A percentile compares a stretch with the other conserved stretches of the same genome.
phyloP scores from a whole-genome alignment of 53 echinoderm and acorn worm species.

The Stichopus horrens region DNA sequence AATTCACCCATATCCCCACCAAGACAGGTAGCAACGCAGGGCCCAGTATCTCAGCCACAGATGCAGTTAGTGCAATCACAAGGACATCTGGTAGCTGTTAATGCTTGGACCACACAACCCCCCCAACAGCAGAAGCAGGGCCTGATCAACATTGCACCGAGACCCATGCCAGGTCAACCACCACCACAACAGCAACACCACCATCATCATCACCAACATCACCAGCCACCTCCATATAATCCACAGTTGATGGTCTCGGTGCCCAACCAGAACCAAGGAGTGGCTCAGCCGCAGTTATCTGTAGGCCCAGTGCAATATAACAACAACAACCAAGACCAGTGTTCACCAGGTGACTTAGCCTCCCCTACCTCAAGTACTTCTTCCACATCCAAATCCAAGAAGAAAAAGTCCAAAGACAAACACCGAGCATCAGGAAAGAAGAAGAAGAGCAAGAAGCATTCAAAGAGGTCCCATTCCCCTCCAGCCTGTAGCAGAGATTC shows the following conservation, averaged over 20 bases:
- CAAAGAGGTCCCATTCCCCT: not conserved
- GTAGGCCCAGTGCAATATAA: conserved; percentile 39
- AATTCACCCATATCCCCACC: conserved; percentile 68
- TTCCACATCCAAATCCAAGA: conserved; percentile 51
- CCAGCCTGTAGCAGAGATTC: not conserved
- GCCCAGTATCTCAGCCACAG: conserved; percentile 41
- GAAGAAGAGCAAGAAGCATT: conserved; percentile 43
- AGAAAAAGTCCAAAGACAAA: conserved; percentile 59
- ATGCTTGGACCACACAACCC: not conserved
- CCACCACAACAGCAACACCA: conserved; percentile 45
- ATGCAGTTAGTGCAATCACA: conserved; percentile 58
- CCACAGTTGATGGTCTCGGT: conserved; percentile 30
- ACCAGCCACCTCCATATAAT: conserved; percentile 9
- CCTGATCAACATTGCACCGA: conserved; percentile 39
- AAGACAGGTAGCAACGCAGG: conserved; percentile 35
- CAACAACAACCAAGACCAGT: conserved; percentile 14
- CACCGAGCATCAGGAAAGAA: conserved; percentile 40
- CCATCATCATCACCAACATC: conserved; percentile 25
- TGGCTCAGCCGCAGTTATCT: conserved; percentile 31
- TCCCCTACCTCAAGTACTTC: conserved; percentile 49
- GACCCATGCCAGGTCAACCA: conserved; percentile 32
- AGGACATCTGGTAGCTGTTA: conserved; percentile 59
- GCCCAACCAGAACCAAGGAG: conserved; percentile 34
- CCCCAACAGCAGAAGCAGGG: conserved; percentile 31
- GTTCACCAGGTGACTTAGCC: conserved; percentile 8